phyloP scores from a whole-genome alignment of 1,140 invertebrate species.

The Zophobas atratus region DNA sequence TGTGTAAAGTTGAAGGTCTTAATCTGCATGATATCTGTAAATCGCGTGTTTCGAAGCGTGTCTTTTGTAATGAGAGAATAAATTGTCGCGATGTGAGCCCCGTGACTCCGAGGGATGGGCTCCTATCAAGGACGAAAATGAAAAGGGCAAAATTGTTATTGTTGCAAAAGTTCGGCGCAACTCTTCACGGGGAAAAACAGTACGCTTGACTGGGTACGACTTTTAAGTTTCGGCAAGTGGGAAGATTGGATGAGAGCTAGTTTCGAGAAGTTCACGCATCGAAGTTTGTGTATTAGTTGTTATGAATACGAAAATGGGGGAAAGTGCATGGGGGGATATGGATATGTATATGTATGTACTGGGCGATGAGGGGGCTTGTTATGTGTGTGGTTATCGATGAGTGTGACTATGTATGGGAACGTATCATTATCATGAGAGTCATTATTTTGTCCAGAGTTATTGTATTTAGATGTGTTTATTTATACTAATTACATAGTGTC shows the following conservation, averaged over 20 bases:
- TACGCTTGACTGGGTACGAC: conserved; percentile 39
- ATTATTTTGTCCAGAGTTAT: conserved; percentile 3
- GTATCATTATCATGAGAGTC: conserved; percentile 8
- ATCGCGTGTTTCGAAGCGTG: conserved; percentile 44
- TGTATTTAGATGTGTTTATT: conserved; percentile 2
- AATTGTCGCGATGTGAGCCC: conserved; percentile 41
- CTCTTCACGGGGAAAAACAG: conserved; percentile 9
- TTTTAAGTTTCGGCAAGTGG: conserved; percentile 26
- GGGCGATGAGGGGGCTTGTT: too few relatives aligned
- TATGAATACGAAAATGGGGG: background rate
- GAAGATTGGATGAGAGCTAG: conserved; percentile 13
- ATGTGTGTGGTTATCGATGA: background rate
- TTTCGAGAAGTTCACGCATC: background rate
- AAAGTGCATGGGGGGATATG: too few relatives aligned
- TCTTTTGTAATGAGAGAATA: conserved; percentile 41
- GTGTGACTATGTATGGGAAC: conserved; percentile 2
- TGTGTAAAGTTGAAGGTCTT: conserved; percentile 46
- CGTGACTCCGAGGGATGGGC: conserved; percentile 42
- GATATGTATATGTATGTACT: too few relatives aligned
- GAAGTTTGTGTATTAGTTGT: conserved; percentile 3
- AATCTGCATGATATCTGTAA: conserved; percentile 30
- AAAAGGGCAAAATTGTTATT: conserved; percentile 1
- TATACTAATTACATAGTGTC: conserved; percentile 12
- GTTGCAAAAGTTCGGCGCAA: conserved; percentile 9
- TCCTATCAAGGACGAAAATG: conserved; percentile 17